These are phyloP conservation scores for Pristionchus exspectatus DNA, from an alignment of 2,888 invertebrate species.

Conservation along the genomic window DNA sequence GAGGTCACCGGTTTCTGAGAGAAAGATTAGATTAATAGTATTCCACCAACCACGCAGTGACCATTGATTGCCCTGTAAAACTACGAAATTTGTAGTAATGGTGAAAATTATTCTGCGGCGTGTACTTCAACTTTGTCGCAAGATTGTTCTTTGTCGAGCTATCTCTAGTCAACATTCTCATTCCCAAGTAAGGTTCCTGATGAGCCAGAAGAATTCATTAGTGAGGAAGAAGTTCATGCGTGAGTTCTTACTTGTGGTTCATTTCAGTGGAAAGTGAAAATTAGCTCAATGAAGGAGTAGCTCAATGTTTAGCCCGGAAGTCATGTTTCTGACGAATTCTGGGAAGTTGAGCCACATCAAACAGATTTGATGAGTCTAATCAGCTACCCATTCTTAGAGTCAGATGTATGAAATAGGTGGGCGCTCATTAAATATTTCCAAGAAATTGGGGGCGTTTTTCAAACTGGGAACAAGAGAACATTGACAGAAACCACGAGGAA, in stretches of 20 bases:
- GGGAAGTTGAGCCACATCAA: not conserved
- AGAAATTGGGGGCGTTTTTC: too few relatives aligned
- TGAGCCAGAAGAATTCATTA: not conserved
- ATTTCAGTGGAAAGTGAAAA: not conserved
- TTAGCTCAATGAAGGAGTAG: not conserved
- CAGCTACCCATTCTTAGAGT: not conserved
- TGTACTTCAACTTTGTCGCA: too few relatives aligned
- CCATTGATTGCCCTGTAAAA: not conserved
- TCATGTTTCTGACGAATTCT: not conserved
- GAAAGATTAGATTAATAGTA: not conserved
- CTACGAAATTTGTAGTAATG: too few relatives aligned
- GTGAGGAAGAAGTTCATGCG: not conserved
- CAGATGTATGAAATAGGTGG: too few relatives aligned
- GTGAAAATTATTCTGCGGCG: too few relatives aligned
- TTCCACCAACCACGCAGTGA: not conserved
- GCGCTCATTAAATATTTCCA: too few relatives aligned
- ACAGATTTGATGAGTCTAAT: not conserved
- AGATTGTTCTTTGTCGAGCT: too few relatives aligned
- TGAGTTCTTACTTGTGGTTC: not conserved
- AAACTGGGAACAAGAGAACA: too few relatives aligned
- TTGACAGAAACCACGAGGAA: too few relatives aligned
- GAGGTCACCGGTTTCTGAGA: slow-evolving; percentile 19
- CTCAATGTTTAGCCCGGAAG: not conserved
- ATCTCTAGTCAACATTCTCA: too few relatives aligned
- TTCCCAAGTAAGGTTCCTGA: too few relatives aligned